Percentiles rank a stretch among this genome's conserved stretches.
phyloP scores from a whole-genome alignment of 2,113 vertebrate genomes.

The Lampris incognitus region DNA sequence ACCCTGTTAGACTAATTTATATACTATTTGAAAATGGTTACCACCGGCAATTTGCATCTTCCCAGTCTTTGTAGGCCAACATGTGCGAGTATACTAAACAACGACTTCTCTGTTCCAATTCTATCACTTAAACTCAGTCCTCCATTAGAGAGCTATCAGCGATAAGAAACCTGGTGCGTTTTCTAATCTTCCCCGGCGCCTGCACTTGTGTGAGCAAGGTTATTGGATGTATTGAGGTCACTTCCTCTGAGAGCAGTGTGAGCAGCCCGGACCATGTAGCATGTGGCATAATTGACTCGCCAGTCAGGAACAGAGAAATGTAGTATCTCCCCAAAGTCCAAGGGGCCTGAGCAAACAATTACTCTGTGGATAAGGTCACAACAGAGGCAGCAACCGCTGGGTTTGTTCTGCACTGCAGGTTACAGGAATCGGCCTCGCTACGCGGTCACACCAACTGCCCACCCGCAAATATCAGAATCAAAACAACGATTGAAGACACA shows the following conservation, averaged over 20 bases:
- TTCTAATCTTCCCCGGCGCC: conserved; percentile 63
- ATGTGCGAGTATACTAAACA: conserved; percentile 29
- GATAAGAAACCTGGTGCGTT: conserved; percentile 50
- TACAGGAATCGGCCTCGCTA: conserved; percentile 16
- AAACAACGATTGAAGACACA: conserved; percentile 37
- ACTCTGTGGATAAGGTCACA: conserved; percentile 32
- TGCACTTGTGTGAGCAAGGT: conserved; percentile 64
- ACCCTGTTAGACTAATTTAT: no score
- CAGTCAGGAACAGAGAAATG: conserved; percentile 37
- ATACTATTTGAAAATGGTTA: no score
- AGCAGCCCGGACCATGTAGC: conserved; percentile 64
- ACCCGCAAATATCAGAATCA: conserved; percentile 32
- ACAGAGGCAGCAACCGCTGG: conserved; percentile 32
- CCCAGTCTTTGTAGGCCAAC: not conserved
- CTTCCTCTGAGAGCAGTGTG: conserved; percentile 73
- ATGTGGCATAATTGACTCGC: conserved; percentile 65
- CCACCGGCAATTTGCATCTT: not conserved
- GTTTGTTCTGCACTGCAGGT: conserved; percentile 46
- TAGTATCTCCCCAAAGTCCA: conserved; percentile 56
- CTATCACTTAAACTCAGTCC: conserved; percentile 48
- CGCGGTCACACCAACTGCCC: conserved; percentile 38
- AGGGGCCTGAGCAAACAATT: conserved; percentile 50
- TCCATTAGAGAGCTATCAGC: conserved; percentile 39
- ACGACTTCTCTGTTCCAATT: conserved; percentile 40
- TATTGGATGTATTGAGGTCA: conserved; percentile 79